Evolutionary conservation across 1,140 invertebrate species (phyloP).

Genomic region (Tachypleus tridentatus): DNA sequence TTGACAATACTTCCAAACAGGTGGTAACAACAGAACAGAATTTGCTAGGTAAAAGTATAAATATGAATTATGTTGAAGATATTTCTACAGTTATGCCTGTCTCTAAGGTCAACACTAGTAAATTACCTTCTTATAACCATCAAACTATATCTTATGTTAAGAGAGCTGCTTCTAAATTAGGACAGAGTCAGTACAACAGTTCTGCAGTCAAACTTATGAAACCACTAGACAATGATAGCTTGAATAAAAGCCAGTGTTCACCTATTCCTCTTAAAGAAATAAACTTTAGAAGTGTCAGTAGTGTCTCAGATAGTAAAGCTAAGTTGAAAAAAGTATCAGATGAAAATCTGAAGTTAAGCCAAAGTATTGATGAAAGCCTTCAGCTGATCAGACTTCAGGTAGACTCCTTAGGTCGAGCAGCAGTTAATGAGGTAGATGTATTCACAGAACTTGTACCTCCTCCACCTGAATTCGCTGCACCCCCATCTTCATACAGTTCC

Average conservation of each 20-base stretch:
- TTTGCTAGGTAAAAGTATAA: no score
- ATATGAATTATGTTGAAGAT: no score
- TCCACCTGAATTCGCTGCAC: constrained; percentile 26
- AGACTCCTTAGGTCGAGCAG: constrained; percentile 21
- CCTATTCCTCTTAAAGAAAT: neutral
- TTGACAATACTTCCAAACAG: neutral
- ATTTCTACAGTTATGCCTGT: no score
- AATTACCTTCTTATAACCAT: no score
- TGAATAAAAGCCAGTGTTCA: neutral
- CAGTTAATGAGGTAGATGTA: constrained; percentile 25
- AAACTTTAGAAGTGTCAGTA: neutral
- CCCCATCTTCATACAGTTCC: neutral
- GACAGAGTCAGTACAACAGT: neutral
- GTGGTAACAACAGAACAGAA: no score
- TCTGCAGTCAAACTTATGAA: neutral
- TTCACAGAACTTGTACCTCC: constrained; percentile 26
- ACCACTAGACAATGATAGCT: neutral
- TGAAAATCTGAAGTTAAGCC: constrained; percentile 1
- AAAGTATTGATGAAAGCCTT: constrained; percentile 20
- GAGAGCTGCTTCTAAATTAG: no score
- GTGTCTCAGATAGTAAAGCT: neutral
- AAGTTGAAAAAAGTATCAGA: neutral
- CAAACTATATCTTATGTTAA: no score
- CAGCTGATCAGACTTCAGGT: constrained; percentile 22
- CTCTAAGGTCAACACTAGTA: no score